A percentile compares a stretch with the other conserved stretches of the same genome.
Conservation (phyloP, 1,140 invertebrate genomes). For the Heterodera carotae region DNA sequence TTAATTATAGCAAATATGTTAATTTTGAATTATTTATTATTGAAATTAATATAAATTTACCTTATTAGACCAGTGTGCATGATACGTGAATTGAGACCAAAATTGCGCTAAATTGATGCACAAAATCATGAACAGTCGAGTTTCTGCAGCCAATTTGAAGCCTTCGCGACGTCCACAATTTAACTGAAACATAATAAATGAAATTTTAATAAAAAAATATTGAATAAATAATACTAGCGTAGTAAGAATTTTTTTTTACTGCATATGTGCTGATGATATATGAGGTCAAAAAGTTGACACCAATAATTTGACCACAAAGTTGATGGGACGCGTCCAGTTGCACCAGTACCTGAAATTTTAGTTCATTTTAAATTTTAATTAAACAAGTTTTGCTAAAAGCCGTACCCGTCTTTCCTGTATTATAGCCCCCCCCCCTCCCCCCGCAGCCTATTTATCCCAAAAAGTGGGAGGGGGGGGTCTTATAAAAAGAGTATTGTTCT, state of each 20-base stretch:
- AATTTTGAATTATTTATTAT: too few species aligned
- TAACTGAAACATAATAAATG: conserved; percentile 18
- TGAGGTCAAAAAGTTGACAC: conserved; percentile 52
- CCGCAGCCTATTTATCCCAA: too few species aligned
- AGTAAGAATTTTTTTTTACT: conserved; percentile 13
- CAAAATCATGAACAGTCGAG: conserved; percentile 52
- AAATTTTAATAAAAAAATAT: background rate
- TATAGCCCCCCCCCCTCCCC: too few species aligned
- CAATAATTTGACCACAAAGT: conserved; percentile 55
- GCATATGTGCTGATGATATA: conserved; percentile 42
- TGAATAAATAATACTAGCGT: too few species aligned
- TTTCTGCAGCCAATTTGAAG: conserved; percentile 55
- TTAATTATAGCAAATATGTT: too few species aligned
- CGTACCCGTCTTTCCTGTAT: too few species aligned
- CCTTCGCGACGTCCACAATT: conserved; percentile 54
- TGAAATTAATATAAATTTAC: too few species aligned
- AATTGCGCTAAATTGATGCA: conserved; percentile 59
- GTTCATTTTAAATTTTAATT: too few species aligned
- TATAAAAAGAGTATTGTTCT: too few species aligned
- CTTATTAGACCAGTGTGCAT: conserved; percentile 49
- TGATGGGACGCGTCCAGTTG: background rate
- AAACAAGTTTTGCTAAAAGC: too few species aligned
- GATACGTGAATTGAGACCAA: conserved; percentile 63
- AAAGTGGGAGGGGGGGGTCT: too few species aligned
- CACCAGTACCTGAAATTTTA: background rate